Base-by-base conservation (phyloP, 2,888 invertebrate genomes). In the Brachyopa scutellaris region DNA sequence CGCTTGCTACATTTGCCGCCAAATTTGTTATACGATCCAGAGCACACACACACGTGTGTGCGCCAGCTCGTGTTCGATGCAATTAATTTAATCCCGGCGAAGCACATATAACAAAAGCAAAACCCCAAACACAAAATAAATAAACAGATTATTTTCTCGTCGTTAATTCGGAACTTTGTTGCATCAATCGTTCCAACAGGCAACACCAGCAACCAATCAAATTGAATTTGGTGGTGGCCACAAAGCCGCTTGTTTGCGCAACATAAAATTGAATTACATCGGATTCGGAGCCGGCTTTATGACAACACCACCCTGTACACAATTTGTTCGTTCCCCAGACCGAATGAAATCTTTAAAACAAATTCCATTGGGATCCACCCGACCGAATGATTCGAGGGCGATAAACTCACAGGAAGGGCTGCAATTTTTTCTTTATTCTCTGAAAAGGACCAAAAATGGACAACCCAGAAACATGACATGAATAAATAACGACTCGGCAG, bases 231-330 rank as follows among this genome's bases (percentile, higher is more conserved):
- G 38, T 47, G 40, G 38, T 53, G 29, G 77, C 82, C 77, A 77
- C 82, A 82, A 82, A 77, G 82, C 77, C 82, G 70, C 82, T 82
- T 77, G 82, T 82, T 82, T 82, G 77, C 77, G 45, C 77, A 77
- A 72, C 64, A 82, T 77, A 66, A 82, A 82, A 77, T 77, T 70
- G 70, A 82, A 82, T 82, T 70, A 82, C 69, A 72, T 61, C 45
- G 64, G 70, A 72, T 82, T 61, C 45, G 64, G 70, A 72, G 77
- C 51, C 64, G 66, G 82, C 64, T 77, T 82, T 82, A 51, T 82
- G 72, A 72, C 70, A 77, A 77, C 66, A 77, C 3, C 26, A 26
- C 64, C 33, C 77, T 57, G 62, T 36, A 26, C 21, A 61, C 69
- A 55, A 38, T 26, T 47, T 40, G 49, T 31, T 45, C 17, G n/a